Evolutionary conservation across 2,888 invertebrate species (phyloP).

Genomic region (Lasius platythorax): DNA sequence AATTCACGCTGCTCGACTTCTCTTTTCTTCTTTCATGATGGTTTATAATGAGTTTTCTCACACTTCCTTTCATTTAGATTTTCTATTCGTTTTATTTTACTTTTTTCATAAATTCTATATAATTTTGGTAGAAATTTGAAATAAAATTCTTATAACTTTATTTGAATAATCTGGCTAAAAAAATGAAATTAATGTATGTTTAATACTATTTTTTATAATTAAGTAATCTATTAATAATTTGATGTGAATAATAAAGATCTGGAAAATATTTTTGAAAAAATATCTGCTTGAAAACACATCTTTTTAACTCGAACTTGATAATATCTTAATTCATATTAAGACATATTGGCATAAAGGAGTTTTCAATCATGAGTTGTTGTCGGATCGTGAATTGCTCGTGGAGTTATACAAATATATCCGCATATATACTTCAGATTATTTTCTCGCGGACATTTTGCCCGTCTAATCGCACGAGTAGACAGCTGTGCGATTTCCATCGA

Average conservation of each 20-base stretch:
- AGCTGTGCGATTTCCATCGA: slow-evolving; percentile 30
- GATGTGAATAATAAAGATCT: neutral
- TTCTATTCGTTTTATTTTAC: neutral
- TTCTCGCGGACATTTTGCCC: neutral
- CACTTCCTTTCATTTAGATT: neutral
- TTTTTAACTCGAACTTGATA: neutral
- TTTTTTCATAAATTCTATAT: neutral
- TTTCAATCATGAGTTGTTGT: neutral
- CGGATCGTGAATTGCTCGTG: neutral
- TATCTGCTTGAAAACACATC: neutral
- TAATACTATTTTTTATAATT: neutral
- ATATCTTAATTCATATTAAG: slow-evolving; percentile 24
- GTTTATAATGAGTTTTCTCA: too few species aligned
- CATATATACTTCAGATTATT: neutral
- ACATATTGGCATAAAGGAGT: neutral
- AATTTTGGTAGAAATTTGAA: neutral
- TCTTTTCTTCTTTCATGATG: neutral
- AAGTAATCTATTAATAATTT: neutral
- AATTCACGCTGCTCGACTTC: neutral
- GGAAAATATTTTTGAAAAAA: neutral
- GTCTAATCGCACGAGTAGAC: slow-evolving; percentile 14
- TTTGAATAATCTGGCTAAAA: neutral
- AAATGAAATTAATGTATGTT: neutral
- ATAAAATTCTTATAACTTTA: neutral
- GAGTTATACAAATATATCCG: slow-evolving; percentile 30